Conservation (phyloP, 2,797 vertebrate genomes). For the Dallia pectoralis region DNA sequence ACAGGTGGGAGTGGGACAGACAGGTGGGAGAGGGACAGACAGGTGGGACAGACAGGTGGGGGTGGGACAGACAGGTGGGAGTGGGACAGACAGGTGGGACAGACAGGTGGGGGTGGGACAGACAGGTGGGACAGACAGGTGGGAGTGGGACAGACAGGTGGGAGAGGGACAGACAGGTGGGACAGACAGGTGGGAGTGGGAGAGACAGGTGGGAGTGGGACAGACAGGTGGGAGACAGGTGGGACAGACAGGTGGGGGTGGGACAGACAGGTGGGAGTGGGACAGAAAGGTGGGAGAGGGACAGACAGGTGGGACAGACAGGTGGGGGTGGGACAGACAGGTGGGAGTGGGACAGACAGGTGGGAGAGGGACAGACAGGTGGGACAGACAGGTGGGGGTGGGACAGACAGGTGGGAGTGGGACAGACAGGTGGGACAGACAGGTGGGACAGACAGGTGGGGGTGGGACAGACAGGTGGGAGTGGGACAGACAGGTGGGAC, state of each 20-base stretch:
- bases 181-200: slow-evolving; percentile 24
- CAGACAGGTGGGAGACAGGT: neutral
- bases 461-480: too few species aligned
- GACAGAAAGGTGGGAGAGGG: too few species aligned
- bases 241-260: too few species aligned
- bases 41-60: neutral
- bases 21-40: neutral
- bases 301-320: neutral
- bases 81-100: neutral
- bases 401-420: too few species aligned
- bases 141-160: neutral
- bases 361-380: slow-evolving; percentile 24
- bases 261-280: slow-evolving; percentile 7
- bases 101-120: neutral
- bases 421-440: neutral
- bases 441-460: too few species aligned
- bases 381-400: neutral
- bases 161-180: neutral
- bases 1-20: neutral
- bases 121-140: neutral
- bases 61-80: too few species aligned
- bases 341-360: too few species aligned
- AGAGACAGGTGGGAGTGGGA: too few species aligned
- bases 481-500: neutral
- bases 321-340: neutral